Conservation (phyloP, 2,113 vertebrate species). For the Antidorcas marsupialis region DNA sequence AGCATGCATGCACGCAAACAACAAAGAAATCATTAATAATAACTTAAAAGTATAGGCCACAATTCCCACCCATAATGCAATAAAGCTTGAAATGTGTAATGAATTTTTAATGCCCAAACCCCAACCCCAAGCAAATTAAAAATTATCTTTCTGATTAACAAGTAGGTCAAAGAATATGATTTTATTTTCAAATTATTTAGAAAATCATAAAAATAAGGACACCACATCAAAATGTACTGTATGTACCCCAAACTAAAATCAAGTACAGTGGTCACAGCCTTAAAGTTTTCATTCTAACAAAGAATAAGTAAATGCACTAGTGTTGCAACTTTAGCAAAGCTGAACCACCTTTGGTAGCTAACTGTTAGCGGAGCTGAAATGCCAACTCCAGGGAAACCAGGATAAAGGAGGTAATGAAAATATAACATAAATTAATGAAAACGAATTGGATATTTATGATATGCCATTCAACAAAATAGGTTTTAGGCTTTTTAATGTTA, state of each 20-base stretch:
- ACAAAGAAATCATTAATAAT: not conserved
- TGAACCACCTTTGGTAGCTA: not conserved
- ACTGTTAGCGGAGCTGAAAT: not conserved
- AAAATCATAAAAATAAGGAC: conserved; percentile 11
- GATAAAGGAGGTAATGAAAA: not conserved
- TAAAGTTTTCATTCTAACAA: not conserved
- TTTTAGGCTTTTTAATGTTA: not conserved
- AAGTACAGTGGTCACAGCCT: not conserved
- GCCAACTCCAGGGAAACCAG: not conserved
- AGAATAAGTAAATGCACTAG: not conserved
- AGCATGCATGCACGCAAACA: not conserved
- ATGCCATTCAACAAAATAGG: not conserved
- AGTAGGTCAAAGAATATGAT: not conserved
- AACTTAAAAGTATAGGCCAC: not conserved
- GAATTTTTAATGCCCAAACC: not conserved
- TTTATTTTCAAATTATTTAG: not conserved
- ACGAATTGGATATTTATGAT: not conserved
- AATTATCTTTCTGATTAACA: not conserved
- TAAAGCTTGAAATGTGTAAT: not conserved
- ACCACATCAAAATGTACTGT: not conserved
- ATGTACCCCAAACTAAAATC: not conserved
- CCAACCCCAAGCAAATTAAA: not conserved
- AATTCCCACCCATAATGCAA: not conserved
- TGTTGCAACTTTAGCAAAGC: not conserved
- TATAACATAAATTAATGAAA: not conserved